Conservation (phyloP, 2,113 vertebrate species). For the Tychaedon coryphoeus region DNA sequence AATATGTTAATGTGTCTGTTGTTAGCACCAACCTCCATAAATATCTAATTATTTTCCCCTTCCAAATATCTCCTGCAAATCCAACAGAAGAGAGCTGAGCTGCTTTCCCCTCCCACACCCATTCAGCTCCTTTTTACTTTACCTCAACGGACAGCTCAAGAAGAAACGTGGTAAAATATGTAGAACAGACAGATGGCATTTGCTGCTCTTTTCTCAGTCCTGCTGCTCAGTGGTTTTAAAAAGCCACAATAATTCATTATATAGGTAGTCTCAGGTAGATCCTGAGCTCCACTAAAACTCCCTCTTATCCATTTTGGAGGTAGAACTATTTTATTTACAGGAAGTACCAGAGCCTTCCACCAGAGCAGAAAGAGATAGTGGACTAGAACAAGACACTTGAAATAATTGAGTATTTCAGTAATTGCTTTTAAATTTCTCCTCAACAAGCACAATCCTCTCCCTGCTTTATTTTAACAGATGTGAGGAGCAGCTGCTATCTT, state of each 20-base stretch:
- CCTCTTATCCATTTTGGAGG: background rate
- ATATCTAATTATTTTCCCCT: background rate
- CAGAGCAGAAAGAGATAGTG: background rate
- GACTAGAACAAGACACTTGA: background rate
- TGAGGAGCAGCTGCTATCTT: background rate
- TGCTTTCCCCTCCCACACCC: background rate
- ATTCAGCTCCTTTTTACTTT: background rate
- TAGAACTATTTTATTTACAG: background rate
- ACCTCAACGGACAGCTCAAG: background rate
- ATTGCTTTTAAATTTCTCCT: background rate
- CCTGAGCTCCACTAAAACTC: background rate
- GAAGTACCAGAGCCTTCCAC: background rate
- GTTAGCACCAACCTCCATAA: background rate
- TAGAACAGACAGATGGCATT: constrained; percentile 16
- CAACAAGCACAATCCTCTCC: background rate
- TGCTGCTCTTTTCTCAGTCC: constrained; percentile 36
- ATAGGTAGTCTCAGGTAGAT: background rate
- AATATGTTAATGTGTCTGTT: background rate
- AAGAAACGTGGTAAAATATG: background rate
- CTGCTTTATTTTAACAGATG: background rate
- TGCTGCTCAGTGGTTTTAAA: constrained; percentile 3
- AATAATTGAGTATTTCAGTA: background rate
- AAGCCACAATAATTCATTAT: background rate
- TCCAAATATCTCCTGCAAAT: background rate
- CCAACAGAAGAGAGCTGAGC: background rate